Evolutionary conservation across 2,113 vertebrate species (phyloP).

Genomic region (Gymnocephalus cernua): DNA sequence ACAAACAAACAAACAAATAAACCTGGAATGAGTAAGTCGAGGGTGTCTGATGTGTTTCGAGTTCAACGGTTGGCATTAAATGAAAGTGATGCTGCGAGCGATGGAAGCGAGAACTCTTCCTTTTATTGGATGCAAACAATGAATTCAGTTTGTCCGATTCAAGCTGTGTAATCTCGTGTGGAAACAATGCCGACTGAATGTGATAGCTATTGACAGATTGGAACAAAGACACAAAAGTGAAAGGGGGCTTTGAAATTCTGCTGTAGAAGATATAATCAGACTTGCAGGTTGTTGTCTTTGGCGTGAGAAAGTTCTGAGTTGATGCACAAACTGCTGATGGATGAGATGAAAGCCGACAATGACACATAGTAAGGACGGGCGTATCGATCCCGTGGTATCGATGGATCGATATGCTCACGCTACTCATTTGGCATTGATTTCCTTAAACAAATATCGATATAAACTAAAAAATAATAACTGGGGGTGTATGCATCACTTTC

Average conservation of each 20-base stretch:
- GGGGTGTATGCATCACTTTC: too few species aligned
- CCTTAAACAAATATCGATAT: too few species aligned
- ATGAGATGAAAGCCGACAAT: too few species aligned
- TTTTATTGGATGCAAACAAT: constrained; percentile 41
- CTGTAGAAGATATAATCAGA: too few species aligned
- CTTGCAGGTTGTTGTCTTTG: too few species aligned
- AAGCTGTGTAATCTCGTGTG: constrained; percentile 37
- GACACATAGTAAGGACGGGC: too few species aligned
- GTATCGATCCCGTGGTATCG: too few species aligned
- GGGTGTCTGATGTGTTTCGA: constrained; percentile 41
- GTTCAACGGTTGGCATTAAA: constrained; percentile 44
- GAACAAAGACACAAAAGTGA: not conserved
- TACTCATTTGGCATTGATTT: too few species aligned
- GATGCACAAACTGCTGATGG: too few species aligned
- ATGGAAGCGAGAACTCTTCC: constrained; percentile 24
- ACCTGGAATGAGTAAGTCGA: constrained; percentile 23
- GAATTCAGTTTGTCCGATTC: constrained; percentile 33
- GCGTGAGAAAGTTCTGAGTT: too few species aligned
- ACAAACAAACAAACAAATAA: constrained; percentile 30
- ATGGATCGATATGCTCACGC: too few species aligned
- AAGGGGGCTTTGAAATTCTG: not conserved
- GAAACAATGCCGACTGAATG: constrained; percentile 14
- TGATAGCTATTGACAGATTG: constrained; percentile 31
- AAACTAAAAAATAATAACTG: too few species aligned
- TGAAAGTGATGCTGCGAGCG: constrained; percentile 44